Evolutionary conservation across 2,888 invertebrate species (phyloP), one percentile per base, ranked within the genome.

Genomic region (Latrodectus hesperus): DNA sequence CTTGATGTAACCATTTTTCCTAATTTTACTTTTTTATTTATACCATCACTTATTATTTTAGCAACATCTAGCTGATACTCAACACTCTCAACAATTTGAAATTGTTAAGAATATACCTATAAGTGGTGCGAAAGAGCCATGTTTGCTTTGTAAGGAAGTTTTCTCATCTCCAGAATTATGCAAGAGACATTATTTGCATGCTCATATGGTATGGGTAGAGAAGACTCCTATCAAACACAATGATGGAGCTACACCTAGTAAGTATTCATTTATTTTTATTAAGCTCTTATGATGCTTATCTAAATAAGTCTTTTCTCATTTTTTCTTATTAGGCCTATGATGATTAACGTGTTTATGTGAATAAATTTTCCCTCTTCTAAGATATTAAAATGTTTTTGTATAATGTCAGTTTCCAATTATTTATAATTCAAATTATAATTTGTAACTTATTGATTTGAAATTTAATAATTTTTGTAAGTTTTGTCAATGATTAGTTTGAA

Each of bases 151-250:
- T 67, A 79, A 85, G 14, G 89, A 84, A 55, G 76, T 65, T 16
- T 88, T 90, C 26, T 55, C 82, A 14, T 76, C 16, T 60, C 26
- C 71, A 12, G 89, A 89, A 22, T 78, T 75, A 6, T 85, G 65
- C 38, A 55, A 77, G 16, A 84, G 88, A 12, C 90, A 90, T 88
- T 83, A 89, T 38, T 68, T 89, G 68, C 90, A 90, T 78, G 89
- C 88, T 3, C 90, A 90, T 67, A 90, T 88, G 84, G 89, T 84
- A 52, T 90, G 90, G 90, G 78, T 89, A 10, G 79, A 82, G 4
- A 84, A 75, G 51, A 76, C 70, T 65, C 16, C 26, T 26, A 14
- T 53, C 8, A 16, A 64, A 11, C 67, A 73, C 64, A 74, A 68
- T 52, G 70, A 82, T 16, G 53, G 53, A 9, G 22, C n/a, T 5